Conservation (phyloP, 64 coral and sea anemone genomes). For the Platygyra sinensis region DNA sequence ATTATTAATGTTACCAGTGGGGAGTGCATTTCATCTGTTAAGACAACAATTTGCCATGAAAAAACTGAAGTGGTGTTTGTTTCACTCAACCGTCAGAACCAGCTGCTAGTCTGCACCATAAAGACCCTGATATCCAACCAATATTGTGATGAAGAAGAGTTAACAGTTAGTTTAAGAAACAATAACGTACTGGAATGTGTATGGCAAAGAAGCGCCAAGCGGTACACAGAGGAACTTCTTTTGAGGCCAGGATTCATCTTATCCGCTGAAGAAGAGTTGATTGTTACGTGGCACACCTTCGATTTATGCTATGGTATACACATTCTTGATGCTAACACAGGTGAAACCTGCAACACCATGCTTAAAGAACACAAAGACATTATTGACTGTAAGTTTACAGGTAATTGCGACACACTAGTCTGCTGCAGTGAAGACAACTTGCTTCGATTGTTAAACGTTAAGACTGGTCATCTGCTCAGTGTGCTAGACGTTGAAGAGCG, state of each 20-base stretch:
- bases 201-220: background rate
- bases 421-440: background rate
- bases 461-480: background rate
- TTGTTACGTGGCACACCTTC: background rate
- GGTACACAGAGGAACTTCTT: background rate
- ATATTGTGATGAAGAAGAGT: background rate
- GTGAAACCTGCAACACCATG: background rate
- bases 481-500: background rate
- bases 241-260: background rate
- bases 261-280: background rate
- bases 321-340: background rate
- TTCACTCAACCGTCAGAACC: background rate
- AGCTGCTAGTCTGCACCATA: background rate
- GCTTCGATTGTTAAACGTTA: background rate
- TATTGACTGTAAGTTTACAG: background rate
- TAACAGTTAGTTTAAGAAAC: background rate
- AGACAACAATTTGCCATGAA: background rate
- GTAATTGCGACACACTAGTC: background rate
- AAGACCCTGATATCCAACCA: background rate
- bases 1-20: background rate
- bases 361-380: background rate
- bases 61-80: background rate
- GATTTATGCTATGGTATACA: background rate
- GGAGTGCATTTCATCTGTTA: background rate
- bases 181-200: background rate